These are phyloP conservation scores for Folsomia manolachei DNA, from an alignment of 2,888 invertebrate species.

Conservation along the genomic window DNA sequence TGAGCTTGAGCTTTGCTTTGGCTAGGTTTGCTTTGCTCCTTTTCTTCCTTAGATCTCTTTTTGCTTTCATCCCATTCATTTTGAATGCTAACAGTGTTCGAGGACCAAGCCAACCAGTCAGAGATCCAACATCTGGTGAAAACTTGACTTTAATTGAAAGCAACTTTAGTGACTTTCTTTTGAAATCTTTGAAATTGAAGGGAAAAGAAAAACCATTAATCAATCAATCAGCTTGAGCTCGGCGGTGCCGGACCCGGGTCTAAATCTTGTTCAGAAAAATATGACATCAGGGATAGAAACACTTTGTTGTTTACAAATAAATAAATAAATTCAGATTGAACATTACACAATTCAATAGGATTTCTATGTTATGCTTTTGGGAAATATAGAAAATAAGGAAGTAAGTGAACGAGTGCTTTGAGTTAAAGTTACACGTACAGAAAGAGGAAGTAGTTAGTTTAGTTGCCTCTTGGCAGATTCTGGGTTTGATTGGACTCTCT, in stretches of 20 bases:
- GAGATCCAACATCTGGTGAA: not conserved
- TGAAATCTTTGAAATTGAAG: not conserved
- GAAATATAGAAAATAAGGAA: not conserved
- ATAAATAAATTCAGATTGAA: too few species aligned
- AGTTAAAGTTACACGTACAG: not conserved
- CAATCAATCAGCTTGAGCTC: too few species aligned
- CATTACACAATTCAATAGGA: not conserved
- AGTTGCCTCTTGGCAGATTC: not conserved
- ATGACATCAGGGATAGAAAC: too few species aligned
- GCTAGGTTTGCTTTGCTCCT: too few species aligned
- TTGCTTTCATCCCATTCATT: not conserved
- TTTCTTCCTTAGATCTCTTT: not conserved
- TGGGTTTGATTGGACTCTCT: not conserved
- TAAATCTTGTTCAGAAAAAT: too few species aligned
- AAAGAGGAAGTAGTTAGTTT: conserved; percentile 2
- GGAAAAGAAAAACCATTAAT: too few species aligned
- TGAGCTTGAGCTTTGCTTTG: too few species aligned
- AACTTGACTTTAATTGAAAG: not conserved
- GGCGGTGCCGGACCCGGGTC: too few species aligned
- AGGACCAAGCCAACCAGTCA: not conserved
- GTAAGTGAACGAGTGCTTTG: not conserved
- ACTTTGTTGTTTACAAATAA: too few species aligned
- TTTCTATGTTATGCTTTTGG: not conserved
- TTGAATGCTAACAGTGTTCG: not conserved
- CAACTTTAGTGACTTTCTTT: not conserved